Evolutionary conservation across 2,888 invertebrate genomes (phyloP).

Genomic region (Netelia virgata): DNA sequence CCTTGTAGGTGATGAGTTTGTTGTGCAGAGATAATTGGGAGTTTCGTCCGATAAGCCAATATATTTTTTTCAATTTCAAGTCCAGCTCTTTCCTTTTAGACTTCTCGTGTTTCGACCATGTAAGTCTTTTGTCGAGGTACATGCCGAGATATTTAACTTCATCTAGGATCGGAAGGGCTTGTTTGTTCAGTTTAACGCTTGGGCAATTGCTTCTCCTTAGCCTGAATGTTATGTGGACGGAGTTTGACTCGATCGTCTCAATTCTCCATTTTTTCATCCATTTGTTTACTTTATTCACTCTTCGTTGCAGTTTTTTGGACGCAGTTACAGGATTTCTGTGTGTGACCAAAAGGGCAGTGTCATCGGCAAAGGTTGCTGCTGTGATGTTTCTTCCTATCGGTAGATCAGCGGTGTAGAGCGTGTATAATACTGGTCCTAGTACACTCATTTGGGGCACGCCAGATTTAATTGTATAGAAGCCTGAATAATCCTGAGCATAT

Average conservation of each 20-base stretch:
- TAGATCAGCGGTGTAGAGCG: no score
- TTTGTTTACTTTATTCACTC: background rate
- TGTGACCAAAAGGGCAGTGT: constrained; percentile 23
- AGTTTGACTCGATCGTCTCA: background rate
- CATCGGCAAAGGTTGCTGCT: constrained; percentile 42
- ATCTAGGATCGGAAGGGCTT: constrained; percentile 56
- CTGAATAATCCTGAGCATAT: background rate
- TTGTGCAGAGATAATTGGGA: constrained; percentile 38
- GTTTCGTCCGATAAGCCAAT: constrained; percentile 48
- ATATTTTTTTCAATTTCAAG: constrained; percentile 41
- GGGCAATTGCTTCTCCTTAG: constrained; percentile 16
- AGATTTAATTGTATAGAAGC: no score
- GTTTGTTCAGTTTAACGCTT: constrained; percentile 53
- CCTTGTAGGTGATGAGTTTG: constrained; percentile 58
- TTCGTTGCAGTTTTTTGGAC: constrained; percentile 17
- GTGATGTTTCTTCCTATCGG: background rate
- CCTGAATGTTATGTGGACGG: background rate
- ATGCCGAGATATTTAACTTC: constrained; percentile 72
- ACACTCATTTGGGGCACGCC: no score
- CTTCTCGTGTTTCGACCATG: constrained; percentile 51
- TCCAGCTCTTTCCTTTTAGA: constrained; percentile 49
- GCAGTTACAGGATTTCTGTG: background rate
- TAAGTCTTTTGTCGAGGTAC: constrained; percentile 67
- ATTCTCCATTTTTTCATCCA: constrained; percentile 32
- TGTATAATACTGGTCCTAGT: no score